A percentile compares a stretch with the other conserved stretches of the same genome.
Conservation (phyloP, 1,140 invertebrate genomes). For the Zaprionus gabonicus region DNA sequence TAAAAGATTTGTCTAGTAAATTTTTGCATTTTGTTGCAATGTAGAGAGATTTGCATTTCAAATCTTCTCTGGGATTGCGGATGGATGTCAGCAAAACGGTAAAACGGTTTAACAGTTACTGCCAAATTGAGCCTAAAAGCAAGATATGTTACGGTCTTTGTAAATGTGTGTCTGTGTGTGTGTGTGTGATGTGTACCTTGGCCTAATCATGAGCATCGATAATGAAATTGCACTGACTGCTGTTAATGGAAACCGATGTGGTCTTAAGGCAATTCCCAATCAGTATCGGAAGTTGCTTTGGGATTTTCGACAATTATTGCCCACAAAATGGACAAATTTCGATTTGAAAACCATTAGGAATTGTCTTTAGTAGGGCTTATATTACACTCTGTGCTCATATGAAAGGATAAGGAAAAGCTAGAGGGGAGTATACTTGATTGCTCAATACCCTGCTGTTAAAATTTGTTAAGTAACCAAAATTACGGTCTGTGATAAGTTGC, state of each 20-base stretch:
- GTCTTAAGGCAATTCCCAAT: background rate
- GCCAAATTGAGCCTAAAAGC: conserved; percentile 23
- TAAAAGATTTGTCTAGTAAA: conserved; percentile 4
- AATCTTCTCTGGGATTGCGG: conserved; percentile 12
- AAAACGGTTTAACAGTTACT: conserved; percentile 38
- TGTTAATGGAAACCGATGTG: conserved; percentile 10
- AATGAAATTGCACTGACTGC: background rate
- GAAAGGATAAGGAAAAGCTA: background rate
- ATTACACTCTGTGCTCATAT: background rate
- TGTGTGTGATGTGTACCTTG: background rate
- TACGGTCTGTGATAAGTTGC: too few species aligned
- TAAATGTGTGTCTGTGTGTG: background rate
- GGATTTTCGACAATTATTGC: background rate
- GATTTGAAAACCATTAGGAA: background rate
- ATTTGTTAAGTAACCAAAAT: too few species aligned
- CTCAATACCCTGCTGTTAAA: background rate
- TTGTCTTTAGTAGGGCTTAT: background rate
- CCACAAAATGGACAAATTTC: background rate
- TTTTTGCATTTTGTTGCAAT: conserved; percentile 30
- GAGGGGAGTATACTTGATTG: background rate
- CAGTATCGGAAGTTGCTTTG: background rate
- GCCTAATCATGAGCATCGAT: background rate
- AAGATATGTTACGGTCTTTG: background rate
- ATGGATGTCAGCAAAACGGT: conserved; percentile 12
- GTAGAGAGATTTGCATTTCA: conserved; percentile 30